These are phyloP conservation scores for Alauda arvensis DNA, from an alignment of 2,797 vertebrate genomes.

Conservation along the genomic window DNA sequence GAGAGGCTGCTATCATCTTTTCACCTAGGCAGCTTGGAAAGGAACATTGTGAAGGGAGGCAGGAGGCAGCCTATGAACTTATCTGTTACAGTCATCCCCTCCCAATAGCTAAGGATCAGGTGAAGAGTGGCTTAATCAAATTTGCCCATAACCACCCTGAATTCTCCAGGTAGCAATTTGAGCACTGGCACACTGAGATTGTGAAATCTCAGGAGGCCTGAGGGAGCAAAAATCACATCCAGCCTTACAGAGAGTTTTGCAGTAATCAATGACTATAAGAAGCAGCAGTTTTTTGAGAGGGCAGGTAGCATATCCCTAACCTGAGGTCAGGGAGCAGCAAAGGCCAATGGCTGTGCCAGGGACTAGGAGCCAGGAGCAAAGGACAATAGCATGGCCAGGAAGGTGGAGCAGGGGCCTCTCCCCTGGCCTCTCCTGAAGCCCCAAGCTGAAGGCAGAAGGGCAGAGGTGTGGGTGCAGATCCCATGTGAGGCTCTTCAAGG, in stretches of 20 bases:
- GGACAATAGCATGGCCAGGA: fast-evolving
- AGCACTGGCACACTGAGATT: neutral
- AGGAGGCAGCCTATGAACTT: neutral
- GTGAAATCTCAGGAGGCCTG: neutral
- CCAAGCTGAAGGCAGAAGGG: neutral
- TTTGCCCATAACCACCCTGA: neutral
- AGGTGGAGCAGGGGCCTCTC: neutral
- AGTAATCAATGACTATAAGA: neutral
- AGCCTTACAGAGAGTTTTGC: neutral
- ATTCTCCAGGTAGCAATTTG: neutral
- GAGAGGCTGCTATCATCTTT: neutral
- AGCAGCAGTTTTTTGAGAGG: neutral
- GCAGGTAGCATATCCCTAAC: neutral
- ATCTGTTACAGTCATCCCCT: neutral
- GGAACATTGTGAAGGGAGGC: neutral
- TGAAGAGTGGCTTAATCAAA: neutral
- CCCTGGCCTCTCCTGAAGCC: neutral
- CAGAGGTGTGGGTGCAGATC: neutral
- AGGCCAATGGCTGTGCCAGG: neutral
- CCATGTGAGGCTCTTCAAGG: neutral
- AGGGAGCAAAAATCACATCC: neutral
- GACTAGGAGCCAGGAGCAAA: neutral
- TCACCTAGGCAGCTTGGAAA: neutral
- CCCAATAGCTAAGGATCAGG: neutral
- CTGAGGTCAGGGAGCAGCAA: neutral